Evolutionary conservation across 2,797 vertebrate genomes (phyloP), one percentile per base, ranked within the genome.

Genomic region (Diceros bicornis): DNA sequence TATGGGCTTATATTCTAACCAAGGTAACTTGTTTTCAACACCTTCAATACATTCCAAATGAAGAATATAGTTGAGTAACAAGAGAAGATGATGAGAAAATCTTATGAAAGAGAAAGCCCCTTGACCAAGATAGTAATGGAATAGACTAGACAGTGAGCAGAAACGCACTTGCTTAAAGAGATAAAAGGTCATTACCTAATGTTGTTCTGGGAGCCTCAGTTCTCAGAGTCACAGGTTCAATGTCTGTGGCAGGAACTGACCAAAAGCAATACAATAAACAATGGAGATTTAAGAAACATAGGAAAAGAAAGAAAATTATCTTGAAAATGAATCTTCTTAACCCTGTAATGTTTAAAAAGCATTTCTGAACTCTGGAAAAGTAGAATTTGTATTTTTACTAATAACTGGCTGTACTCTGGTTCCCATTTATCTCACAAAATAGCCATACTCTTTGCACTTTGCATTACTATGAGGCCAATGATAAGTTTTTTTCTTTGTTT

Each of bases 161-260:
- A 89, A 94, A 93, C 14, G 2, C 12, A 75, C 18, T 3, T 69
- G 37, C n/a, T 85, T 79, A 41, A 89, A 86, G 34, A 78, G 6
- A 91, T 66, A n/a, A 81, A 96, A 94, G 83, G 71, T 44, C 71
- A 93, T 98, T 98, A 99, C 98, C 97, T 97, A 98, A 96, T 85
- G 97, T 96, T 90, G 97, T 92, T 79, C 82, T 97, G 92, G 97
- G 94, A 29, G 91, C 79, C 83, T 97, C 97, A 92, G 96, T 97
- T 98, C 85, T 98, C 95, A 96, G 55, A 95, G 92, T 97, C 96
- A 96, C 1, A 97, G 93, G 61, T 96, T 98, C 98, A 97, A 81
- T 57, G 50, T 97, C 98, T 98, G 89, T 84, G 69, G 87, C 74
- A 94, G 95, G 91, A 98, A 98, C 47, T 98, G 96, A 52, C 69